These are phyloP conservation scores for Pseudochromis fuscus DNA, from an alignment of 2,797 vertebrate genomes.

Conservation along the genomic window DNA sequence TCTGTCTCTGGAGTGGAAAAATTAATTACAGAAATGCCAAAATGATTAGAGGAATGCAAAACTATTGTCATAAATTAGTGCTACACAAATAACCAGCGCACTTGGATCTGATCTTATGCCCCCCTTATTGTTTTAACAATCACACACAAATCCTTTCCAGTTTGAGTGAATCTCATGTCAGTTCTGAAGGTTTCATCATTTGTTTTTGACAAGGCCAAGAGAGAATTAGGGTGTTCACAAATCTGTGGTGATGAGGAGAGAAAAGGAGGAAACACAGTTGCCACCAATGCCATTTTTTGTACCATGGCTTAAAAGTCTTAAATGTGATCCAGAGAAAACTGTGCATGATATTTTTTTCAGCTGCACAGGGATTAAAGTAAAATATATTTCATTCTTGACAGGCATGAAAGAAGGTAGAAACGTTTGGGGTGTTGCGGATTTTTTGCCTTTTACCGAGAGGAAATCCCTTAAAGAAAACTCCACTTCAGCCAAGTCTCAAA, in stretches of 20 bases:
- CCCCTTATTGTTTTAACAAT: slow-evolving; percentile 35
- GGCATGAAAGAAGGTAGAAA: slow-evolving; percentile 58
- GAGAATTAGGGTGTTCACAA: slow-evolving; percentile 23
- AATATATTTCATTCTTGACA: slow-evolving; percentile 67
- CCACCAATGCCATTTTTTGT: slow-evolving; percentile 3
- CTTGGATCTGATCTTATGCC: slow-evolving; percentile 29
- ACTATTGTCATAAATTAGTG: too few relatives aligned
- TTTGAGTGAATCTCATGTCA: slow-evolving; percentile 49
- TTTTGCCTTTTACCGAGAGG: slow-evolving; percentile 49
- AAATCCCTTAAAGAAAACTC: slow-evolving; percentile 48
- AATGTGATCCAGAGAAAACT: slow-evolving; percentile 58
- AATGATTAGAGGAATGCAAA: too few relatives aligned
- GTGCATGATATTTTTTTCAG: slow-evolving; percentile 43
- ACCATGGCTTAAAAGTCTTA: slow-evolving; percentile 47
- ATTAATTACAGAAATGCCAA: too few relatives aligned
- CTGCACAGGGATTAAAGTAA: slow-evolving; percentile 66
- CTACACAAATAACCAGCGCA: slow-evolving; percentile 52
- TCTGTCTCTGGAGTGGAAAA: background rate
- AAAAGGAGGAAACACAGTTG: slow-evolving; percentile 47
- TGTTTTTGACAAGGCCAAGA: slow-evolving; percentile 30
- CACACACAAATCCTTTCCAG: slow-evolving; percentile 25
- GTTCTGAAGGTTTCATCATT: slow-evolving; percentile 37
- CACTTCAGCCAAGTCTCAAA: slow-evolving; percentile 39
- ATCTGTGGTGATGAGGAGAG: slow-evolving; percentile 19
- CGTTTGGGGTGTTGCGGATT: slow-evolving; percentile 39